phyloP scores from a whole-genome alignment of 53 echinoderm and acorn worm species.

The Holothuria scabra region DNA sequence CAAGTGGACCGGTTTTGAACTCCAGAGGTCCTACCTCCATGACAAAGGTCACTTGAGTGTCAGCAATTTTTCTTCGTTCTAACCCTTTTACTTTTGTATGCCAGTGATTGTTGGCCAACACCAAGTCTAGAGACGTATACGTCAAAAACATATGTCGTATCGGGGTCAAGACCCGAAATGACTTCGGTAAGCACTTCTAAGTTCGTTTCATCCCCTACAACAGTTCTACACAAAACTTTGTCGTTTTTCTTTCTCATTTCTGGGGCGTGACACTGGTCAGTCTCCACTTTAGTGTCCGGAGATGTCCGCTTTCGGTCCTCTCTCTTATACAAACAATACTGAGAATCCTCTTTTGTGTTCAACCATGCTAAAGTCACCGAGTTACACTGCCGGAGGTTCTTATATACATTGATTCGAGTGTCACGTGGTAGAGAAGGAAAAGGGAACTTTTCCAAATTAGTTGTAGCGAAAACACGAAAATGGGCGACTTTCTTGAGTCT shows the following conservation, averaged over 20 bases:
- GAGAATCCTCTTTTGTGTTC: slow-evolving; percentile 87
- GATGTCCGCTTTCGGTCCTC: slow-evolving; percentile 64
- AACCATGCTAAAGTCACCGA: slow-evolving; percentile 96
- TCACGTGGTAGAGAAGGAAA: slow-evolving; percentile 88
- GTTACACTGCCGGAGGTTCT: slow-evolving; percentile 89
- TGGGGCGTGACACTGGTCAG: slow-evolving; percentile 83
- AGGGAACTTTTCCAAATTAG: slow-evolving; percentile 88
- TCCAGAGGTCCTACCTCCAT: slow-evolving; percentile 4
- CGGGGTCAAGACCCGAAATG: slow-evolving; percentile 74
- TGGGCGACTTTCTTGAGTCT: slow-evolving; percentile 67
- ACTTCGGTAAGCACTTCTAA: slow-evolving; percentile 81
- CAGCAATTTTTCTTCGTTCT: slow-evolving; percentile 93
- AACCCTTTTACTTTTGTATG: slow-evolving; percentile 87
- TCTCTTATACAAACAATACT: slow-evolving; percentile 96
- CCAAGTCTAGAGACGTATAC: slow-evolving; percentile 82
- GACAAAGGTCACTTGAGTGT: slow-evolving; percentile 36
- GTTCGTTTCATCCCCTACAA: slow-evolving; percentile 72
- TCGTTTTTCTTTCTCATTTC: slow-evolving; percentile 95
- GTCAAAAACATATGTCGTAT: slow-evolving; percentile 87
- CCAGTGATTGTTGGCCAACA: slow-evolving; percentile 80
- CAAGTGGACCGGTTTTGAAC: not conserved
- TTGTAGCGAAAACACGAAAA: slow-evolving; percentile 87
- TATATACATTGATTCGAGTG: slow-evolving; percentile 83
- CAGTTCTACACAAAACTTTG: slow-evolving; percentile 83
- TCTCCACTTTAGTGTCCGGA: slow-evolving; percentile 33